Evolutionary conservation across 1,140 invertebrate genomes (phyloP).

Genomic region (Rhynchophorus ferrugineus): DNA sequence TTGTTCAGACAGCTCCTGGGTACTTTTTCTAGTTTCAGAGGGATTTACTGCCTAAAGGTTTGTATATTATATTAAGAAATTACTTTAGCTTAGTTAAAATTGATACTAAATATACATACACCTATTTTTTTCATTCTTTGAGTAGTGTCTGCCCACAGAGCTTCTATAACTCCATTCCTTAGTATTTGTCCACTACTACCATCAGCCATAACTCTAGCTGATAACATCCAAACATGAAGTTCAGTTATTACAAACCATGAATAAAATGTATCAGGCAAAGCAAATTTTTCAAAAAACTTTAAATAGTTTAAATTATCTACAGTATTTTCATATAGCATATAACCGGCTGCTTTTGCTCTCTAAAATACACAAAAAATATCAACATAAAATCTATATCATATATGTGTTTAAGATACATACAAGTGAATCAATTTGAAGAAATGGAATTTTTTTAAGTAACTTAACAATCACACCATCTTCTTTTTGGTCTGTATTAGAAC

Average conservation of each 20-base stretch:
- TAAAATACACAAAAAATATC: slow-evolving; percentile 36
- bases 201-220: slow-evolving; percentile 69
- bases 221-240: slow-evolving; percentile 77
- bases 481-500: slow-evolving; percentile 16
- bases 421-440: slow-evolving; percentile 25
- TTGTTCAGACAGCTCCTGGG: slow-evolving; percentile 59
- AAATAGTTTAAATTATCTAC: slow-evolving; percentile 53
- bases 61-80: no score
- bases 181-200: slow-evolving; percentile 59
- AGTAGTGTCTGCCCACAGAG: slow-evolving; percentile 75
- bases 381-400: not conserved
- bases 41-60: slow-evolving; percentile 48
- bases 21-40: slow-evolving; percentile 48
- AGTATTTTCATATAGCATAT: slow-evolving; percentile 56
- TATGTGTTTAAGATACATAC: slow-evolving; percentile 14
- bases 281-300: slow-evolving; percentile 56
- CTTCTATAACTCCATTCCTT: slow-evolving; percentile 66
- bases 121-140: slow-evolving; percentile 62
- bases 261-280: slow-evolving; percentile 69
- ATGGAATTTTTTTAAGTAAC: slow-evolving; percentile 27
- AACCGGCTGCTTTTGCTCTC: slow-evolving; percentile 51
- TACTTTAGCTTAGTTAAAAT: no score
- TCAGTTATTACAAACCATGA: slow-evolving; percentile 81
- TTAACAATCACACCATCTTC: slow-evolving; percentile 23
- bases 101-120: no score